Percentiles rank a stretch among this genome's conserved stretches.
Evolutionary conservation across 2,113 vertebrate species (phyloP).

Genomic region (Pogonocichla stellata): DNA sequence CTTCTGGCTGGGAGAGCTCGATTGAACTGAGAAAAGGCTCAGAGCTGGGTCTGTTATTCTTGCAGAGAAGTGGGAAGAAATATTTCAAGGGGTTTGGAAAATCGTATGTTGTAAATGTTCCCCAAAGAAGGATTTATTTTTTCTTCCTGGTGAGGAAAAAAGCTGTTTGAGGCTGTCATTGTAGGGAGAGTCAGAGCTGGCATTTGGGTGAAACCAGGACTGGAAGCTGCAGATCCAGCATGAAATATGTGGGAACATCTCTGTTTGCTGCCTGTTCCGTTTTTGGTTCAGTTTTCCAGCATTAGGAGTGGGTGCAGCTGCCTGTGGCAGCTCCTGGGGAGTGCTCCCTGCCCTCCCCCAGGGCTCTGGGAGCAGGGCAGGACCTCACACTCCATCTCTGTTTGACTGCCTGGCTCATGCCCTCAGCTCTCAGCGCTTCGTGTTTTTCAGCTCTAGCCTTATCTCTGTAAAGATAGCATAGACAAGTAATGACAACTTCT

Average conservation of each 20-base stretch:
- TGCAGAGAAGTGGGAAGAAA: neutral
- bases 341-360: neutral
- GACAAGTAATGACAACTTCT: neutral
- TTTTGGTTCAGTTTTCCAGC: neutral
- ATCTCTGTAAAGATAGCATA: neutral
- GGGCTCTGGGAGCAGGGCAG: neutral
- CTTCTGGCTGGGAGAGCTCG: neutral
- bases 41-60: neutral
- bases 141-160: neutral
- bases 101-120: neutral
- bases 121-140: neutral
- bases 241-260: neutral
- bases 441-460: neutral
- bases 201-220: neutral
- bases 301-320: neutral
- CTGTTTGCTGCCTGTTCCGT: neutral
- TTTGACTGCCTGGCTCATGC: neutral
- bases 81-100: neutral
- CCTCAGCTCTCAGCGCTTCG: neutral
- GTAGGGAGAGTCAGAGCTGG: neutral
- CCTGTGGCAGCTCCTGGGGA: accelerated
- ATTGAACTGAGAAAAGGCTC: neutral
- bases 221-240: neutral
- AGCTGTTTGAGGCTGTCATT: neutral
- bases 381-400: accelerated